These are phyloP conservation scores for Sesamia inferens DNA, from an alignment of 2,888 invertebrate species.

Conservation along the genomic window DNA sequence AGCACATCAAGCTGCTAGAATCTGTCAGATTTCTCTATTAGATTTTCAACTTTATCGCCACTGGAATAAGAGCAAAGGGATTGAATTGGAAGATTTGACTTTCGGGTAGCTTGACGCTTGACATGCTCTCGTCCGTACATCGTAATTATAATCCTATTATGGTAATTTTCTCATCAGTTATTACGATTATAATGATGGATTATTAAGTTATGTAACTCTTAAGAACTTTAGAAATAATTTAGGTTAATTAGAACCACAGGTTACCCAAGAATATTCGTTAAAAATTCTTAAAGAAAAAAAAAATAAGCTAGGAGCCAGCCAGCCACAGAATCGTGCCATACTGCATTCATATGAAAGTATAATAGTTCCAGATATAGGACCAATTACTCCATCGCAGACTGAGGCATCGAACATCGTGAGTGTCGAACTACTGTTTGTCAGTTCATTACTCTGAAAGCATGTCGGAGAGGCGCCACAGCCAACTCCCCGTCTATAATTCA, in stretches of 20 bases:
- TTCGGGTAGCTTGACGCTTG: too few relatives aligned
- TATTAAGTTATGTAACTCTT: background rate
- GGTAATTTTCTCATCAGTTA: background rate
- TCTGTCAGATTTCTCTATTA: too few relatives aligned
- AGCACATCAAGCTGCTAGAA: too few relatives aligned
- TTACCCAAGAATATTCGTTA: background rate
- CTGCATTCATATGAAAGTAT: constrained; percentile 33
- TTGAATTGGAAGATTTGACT: too few relatives aligned
- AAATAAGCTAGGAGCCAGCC: background rate
- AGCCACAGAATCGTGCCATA: background rate
- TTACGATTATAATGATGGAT: too few relatives aligned
- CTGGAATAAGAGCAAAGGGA: too few relatives aligned
- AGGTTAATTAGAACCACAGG: background rate
- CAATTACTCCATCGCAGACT: constrained; percentile 77
- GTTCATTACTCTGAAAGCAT: constrained; percentile 86
- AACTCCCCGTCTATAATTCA: constrained; percentile 79
- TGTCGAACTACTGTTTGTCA: constrained; percentile 62
- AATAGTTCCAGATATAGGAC: constrained; percentile 71
- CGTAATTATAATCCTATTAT: background rate
- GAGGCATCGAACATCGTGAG: constrained; percentile 71
- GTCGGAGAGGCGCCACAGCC: constrained; percentile 66
- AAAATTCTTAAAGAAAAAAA: background rate
- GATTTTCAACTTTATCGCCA: too few relatives aligned
- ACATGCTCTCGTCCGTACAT: background rate
- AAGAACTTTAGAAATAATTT: too few relatives aligned